Evolutionary conservation across 2,797 vertebrate genomes (phyloP).

Genomic region (Octomys mimax): DNA sequence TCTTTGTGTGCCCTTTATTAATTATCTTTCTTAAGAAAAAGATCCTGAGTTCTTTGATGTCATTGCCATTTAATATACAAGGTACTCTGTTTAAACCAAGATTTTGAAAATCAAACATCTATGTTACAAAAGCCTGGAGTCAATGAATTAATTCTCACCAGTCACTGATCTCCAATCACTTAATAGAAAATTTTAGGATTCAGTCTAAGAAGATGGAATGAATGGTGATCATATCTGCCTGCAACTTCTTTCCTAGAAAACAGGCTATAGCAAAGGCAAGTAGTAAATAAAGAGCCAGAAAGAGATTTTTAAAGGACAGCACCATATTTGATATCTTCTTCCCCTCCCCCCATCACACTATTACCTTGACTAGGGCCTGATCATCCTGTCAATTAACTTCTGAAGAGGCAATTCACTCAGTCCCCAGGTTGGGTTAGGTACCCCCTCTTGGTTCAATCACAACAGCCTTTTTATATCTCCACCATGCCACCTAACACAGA

Average conservation of each 20-base stretch:
- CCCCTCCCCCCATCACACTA: background rate
- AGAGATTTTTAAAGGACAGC: slow-evolving; percentile 27
- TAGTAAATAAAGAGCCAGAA: background rate
- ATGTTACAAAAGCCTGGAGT: background rate
- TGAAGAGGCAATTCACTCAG: background rate
- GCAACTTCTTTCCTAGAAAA: background rate
- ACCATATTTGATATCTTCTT: background rate
- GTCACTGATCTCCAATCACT: background rate
- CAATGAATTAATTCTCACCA: background rate
- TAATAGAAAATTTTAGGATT: background rate
- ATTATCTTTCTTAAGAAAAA: slow-evolving; percentile 3
- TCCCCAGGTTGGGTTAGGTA: background rate
- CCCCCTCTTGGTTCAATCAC: background rate
- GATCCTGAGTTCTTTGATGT: background rate
- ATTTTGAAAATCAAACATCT: background rate
- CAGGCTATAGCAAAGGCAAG: background rate
- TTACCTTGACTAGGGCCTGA: background rate
- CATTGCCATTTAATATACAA: background rate
- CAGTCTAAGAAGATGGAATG: background rate
- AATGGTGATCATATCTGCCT: background rate
- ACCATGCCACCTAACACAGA: background rate
- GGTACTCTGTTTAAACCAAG: background rate
- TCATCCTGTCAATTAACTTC: background rate
- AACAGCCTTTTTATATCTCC: background rate
- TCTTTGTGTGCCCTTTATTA: background rate